Conservation (phyloP, 2,888 invertebrate genomes). For the Hemicrepidius hirtus region DNA sequence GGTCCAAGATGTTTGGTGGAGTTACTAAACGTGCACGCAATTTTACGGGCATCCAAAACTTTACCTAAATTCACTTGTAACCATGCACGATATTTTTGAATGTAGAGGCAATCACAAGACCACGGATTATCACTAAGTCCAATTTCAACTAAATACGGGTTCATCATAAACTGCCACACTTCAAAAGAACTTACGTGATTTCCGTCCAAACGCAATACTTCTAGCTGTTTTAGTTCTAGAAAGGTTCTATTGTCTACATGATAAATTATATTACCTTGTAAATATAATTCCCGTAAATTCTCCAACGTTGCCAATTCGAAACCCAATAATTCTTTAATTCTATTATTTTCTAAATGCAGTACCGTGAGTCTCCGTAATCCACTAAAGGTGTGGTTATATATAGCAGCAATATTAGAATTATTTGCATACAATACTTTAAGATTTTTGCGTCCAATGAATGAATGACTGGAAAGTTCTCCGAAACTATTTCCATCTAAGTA, state of each 20-base stretch:
- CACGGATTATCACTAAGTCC: conserved; percentile 89
- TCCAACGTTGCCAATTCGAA: conserved; percentile 89
- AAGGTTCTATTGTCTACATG: conserved; percentile 92
- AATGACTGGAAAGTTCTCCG: conserved; percentile 89
- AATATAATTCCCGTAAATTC: conserved; percentile 88
- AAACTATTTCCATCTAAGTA: conserved; percentile 95
- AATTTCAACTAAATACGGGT: conserved; percentile 91
- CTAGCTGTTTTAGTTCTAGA: conserved; percentile 84
- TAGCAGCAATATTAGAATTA: conserved; percentile 88
- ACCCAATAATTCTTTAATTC: conserved; percentile 85
- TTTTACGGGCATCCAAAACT: conserved; percentile 85
- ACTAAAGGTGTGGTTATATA: conserved; percentile 93
- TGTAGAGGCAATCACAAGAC: conserved; percentile 93
- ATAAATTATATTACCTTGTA: conserved; percentile 89
- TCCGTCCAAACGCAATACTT: conserved; percentile 89
- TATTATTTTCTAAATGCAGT: conserved; percentile 92
- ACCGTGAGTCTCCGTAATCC: conserved; percentile 86
- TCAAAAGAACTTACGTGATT: conserved; percentile 88
- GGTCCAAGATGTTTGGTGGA: conserved; percentile 82
- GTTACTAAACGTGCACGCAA: conserved; percentile 86
- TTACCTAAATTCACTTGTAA: conserved; percentile 86
- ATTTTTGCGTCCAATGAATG: conserved; percentile 94
- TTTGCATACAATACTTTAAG: conserved; percentile 91
- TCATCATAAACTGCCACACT: conserved; percentile 89
- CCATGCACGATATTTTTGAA: conserved; percentile 87